A percentile compares a stretch with the other conserved stretches of the same genome.
phyloP scores from a whole-genome alignment of 2,113 vertebrate genomes.

The Leptobrachium leishanense region DNA sequence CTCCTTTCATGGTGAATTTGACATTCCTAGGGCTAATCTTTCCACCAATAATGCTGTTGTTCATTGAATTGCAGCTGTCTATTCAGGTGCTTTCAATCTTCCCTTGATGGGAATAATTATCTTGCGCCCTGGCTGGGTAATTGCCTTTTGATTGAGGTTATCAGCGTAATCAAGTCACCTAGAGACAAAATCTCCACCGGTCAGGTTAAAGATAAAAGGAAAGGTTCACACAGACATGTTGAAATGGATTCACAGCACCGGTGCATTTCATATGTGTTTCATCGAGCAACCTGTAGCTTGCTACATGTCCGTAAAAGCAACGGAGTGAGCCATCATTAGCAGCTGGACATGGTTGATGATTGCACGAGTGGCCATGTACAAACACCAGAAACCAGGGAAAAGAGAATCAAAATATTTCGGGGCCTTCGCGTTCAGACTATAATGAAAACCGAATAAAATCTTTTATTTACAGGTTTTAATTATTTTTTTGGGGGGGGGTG shows the following conservation, averaged over 20 bases:
- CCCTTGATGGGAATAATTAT: constrained; percentile 85
- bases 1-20: constrained; percentile 62
- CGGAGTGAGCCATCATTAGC: background rate
- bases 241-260: constrained; percentile 52
- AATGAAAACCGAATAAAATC: no score
- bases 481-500: no score
- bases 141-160: constrained; percentile 99
- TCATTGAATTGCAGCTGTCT: constrained; percentile 74
- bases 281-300: constrained; percentile 24
- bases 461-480: no score
- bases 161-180: constrained; percentile 84
- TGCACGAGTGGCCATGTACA: no score
- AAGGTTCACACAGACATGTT: constrained; percentile 46
- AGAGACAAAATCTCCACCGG: constrained; percentile 74
- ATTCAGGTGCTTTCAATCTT: constrained; percentile 83
- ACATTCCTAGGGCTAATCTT: constrained; percentile 66
- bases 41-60: constrained; percentile 73
- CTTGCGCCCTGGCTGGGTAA: constrained; percentile 80
- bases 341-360: background rate
- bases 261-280: constrained; percentile 49
- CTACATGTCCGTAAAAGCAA: background rate
- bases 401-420: no score
- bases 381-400: no score
- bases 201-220: constrained; percentile 58
- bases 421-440: no score